A percentile compares a stretch with the other conserved stretches of the same genome.
These are phyloP conservation scores for Cybosia mesomella DNA, from an alignment of 2,888 invertebrate genomes.

Conservation along the genomic window DNA sequence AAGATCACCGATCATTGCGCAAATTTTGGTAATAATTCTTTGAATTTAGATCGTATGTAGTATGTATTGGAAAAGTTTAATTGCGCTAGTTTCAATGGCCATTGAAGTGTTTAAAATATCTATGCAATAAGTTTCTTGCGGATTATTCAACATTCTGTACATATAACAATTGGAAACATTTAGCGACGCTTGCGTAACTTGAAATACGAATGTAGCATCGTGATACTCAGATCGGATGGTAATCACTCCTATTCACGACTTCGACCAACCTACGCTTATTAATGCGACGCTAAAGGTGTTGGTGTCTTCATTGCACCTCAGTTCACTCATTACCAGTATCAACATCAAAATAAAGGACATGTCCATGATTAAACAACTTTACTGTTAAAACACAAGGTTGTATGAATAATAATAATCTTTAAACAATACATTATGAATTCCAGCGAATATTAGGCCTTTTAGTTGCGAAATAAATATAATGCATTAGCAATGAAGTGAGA, in stretches of 20 bases:
- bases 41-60: neutral
- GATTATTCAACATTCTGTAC: conserved; percentile 40
- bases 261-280: conserved; percentile 66
- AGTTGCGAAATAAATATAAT: conserved; percentile 47
- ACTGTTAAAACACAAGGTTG: conserved; percentile 44
- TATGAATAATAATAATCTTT: conserved; percentile 39
- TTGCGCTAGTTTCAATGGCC: neutral
- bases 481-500: conserved; percentile 27
- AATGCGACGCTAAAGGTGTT: conserved; percentile 66
- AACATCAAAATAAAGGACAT: conserved; percentile 57
- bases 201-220: conserved; percentile 60
- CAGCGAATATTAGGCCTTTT: conserved; percentile 44
- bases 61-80: neutral
- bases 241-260: conserved; percentile 81
- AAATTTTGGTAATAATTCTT: neutral
- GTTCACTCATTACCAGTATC: conserved; percentile 44
- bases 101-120: conserved; percentile 32
- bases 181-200: conserved; percentile 70
- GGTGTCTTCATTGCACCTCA: conserved; percentile 52
- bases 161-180: conserved; percentile 73
- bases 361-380: conserved; percentile 48
- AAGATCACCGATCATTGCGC: neutral
- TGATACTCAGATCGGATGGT: conserved; percentile 77
- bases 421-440: conserved; percentile 48
- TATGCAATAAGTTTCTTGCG: conserved; percentile 35